Evolutionary conservation across 1,140 invertebrate species (phyloP), one percentile per base, ranked within the genome.

Genomic region (Metopolophium dirhodum): DNA sequence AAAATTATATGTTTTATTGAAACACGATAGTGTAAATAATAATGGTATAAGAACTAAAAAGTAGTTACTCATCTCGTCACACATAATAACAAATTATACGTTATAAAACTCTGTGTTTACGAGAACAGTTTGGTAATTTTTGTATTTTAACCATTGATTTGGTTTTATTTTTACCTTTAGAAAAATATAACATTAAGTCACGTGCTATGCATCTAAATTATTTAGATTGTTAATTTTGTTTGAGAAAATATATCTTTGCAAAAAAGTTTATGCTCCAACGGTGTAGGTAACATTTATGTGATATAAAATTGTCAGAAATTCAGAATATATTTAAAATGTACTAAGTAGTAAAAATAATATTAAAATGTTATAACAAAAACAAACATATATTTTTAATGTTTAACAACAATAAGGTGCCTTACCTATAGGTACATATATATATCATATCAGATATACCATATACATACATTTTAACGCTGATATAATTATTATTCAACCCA

Each of bases 21-120:
- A 90, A 90, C 23, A 61, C 88, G 88, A 90, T 90, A 23, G 22
- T 54, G 49, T 89, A 89, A 54, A 89, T 35, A 89, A 54, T 4
- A 35, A 51, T 1, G 30, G 61, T n/a, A n/a, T n/a, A n/a, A 35
- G 61, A 68, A 77, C 4, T 77, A n/a, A 77, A 77, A 77, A 77
- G 14, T n/a, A 77, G 61, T 77, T 77, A 77, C 1, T 30, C 14
- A n/a, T 57, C 57, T 8, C 23, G 14, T n/a, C 30, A 18, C 30
- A 77, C 30, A 86, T 47, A 86, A 47, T 45, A 47, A 47, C 0
- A 86, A 26, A 83, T 37, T 45, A 85, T 41, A 41, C 22, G 41
- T 85, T 77, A 68, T 18, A 77, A n/a, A 7, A 77, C 30, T n/a
- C 20, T n/a, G n/a, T 77, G 61, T n/a, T 6, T 30, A n/a, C 0